These are phyloP conservation scores for Holothuria glaberrima DNA, from an alignment of 35 echinoderm and acorn worm species.

Conservation along the genomic window DNA sequence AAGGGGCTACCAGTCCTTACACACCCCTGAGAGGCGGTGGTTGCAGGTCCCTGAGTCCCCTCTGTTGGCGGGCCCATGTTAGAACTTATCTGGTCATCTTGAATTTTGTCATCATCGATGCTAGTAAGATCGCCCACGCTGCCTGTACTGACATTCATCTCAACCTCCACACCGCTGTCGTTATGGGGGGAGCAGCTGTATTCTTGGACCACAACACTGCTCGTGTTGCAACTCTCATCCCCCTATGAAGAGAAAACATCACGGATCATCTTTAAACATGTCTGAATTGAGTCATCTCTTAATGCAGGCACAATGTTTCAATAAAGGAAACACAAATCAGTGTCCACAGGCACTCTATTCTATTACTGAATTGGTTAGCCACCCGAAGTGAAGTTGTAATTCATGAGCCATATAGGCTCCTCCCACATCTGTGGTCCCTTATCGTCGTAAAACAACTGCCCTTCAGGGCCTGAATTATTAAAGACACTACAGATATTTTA, in stretches of 20 bases:
- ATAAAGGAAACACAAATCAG: too few species aligned
- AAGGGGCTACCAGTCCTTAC: slow-evolving; percentile 68
- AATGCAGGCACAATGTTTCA: too few species aligned
- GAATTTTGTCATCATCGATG: slow-evolving; percentile 88
- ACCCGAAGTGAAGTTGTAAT: too few species aligned
- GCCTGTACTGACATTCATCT: slow-evolving; percentile 83
- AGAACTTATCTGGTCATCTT: slow-evolving; percentile 93
- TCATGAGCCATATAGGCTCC: too few species aligned
- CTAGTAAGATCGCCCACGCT: slow-evolving; percentile 81
- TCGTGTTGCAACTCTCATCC: slow-evolving; percentile 39
- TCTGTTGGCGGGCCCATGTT: slow-evolving; percentile 79
- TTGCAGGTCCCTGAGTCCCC: slow-evolving; percentile 25
- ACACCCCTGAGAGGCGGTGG: slow-evolving; percentile 42
- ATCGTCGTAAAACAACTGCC: too few species aligned
- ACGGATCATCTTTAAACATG: neutral
- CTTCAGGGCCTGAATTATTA: too few species aligned
- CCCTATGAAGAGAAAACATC: slow-evolving; percentile 1
- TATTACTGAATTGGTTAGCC: too few species aligned
- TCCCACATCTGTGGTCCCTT: too few species aligned
- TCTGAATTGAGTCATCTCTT: neutral
- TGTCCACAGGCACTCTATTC: too few species aligned
- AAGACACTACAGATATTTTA: too few species aligned
- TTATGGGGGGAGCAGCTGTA: slow-evolving; percentile 97
- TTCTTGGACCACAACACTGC: slow-evolving; percentile 50
- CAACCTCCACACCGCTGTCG: slow-evolving; percentile 97